Percentiles rank a stretch among this genome's conserved stretches.
Evolutionary conservation across 2,888 invertebrate genomes (phyloP).

Genomic region (Pegoplata infirma): DNA sequence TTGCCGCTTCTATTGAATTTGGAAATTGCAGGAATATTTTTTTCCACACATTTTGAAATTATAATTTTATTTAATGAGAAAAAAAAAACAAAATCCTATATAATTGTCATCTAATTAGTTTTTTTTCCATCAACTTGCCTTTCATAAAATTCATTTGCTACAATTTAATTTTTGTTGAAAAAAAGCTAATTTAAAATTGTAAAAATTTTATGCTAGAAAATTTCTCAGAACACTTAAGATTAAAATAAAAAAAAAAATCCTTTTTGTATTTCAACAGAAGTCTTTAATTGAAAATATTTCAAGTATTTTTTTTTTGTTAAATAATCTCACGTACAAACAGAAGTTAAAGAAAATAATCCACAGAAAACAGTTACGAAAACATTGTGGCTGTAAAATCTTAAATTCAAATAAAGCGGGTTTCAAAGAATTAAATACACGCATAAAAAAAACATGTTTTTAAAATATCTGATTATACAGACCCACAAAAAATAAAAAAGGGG

Average conservation of each 20-base stretch:
- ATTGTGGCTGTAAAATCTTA: neutral
- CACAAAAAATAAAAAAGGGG: too few species aligned
- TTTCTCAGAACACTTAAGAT: neutral
- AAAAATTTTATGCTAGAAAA: neutral
- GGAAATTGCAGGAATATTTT: too few species aligned
- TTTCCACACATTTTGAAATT: too few species aligned
- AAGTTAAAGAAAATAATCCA: slow-evolving; percentile 17
- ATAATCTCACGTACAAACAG: slow-evolving; percentile 22
- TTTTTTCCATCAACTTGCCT: too few species aligned
- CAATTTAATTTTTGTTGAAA: neutral
- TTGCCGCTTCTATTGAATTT: too few species aligned
- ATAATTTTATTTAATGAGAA: too few species aligned
- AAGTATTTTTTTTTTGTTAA: slow-evolving; percentile 14
- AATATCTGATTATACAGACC: too few species aligned
- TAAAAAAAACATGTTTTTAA: too few species aligned
- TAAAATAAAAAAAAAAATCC: neutral
- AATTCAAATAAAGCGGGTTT: neutral
- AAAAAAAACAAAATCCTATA: too few species aligned
- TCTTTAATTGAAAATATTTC: slow-evolving; percentile 24
- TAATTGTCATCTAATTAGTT: too few species aligned
- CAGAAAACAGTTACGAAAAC: slow-evolving; percentile 43
- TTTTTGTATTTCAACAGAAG: neutral
- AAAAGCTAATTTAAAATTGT: neutral
- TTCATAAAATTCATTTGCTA: too few species aligned
- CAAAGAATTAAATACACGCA: neutral